A percentile compares a stretch with the other conserved stretches of the same genome.
Evolutionary conservation across 2,888 invertebrate genomes (phyloP).

Genomic region (Pristionchus entomophagus): DNA sequence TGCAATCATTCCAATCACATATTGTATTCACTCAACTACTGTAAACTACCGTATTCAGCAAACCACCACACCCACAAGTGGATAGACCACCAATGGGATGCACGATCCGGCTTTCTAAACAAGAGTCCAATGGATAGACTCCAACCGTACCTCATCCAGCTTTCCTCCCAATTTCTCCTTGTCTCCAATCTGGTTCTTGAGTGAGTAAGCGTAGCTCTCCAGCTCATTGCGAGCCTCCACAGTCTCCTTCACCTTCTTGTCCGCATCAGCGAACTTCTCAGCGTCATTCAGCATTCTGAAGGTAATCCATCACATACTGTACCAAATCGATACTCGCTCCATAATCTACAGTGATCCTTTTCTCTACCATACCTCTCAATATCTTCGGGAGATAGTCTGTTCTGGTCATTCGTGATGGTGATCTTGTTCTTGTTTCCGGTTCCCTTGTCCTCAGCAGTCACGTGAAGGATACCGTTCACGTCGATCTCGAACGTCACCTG

Average conservation of each 20-base stretch:
- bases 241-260: slow-evolving; percentile 85
- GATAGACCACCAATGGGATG: too few species aligned
- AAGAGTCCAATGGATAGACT: not conserved
- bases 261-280: slow-evolving; percentile 98
- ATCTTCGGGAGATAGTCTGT: slow-evolving; percentile 94
- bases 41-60: too few species aligned
- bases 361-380: slow-evolving; percentile 82
- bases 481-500: slow-evolving; percentile 79
- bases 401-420: slow-evolving; percentile 98
- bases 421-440: slow-evolving; percentile 99
- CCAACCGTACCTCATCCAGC: slow-evolving; percentile 81
- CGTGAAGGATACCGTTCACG: slow-evolving; percentile 80
- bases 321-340: not conserved
- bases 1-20: not conserved
- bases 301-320: not conserved
- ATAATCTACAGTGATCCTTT: not conserved
- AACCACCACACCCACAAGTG: too few species aligned
- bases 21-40: not conserved
- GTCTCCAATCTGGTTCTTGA: slow-evolving; percentile 92
- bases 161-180: slow-evolving; percentile 96
- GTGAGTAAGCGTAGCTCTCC: slow-evolving; percentile 95
- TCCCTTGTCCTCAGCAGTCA: slow-evolving; percentile 98
- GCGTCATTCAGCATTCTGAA: slow-evolving; percentile 97
- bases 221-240: slow-evolving; percentile 93
- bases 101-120: too few species aligned